phyloP scores from a whole-genome alignment of 2,797 vertebrate genomes.

The Cheirogaleus major region DNA sequence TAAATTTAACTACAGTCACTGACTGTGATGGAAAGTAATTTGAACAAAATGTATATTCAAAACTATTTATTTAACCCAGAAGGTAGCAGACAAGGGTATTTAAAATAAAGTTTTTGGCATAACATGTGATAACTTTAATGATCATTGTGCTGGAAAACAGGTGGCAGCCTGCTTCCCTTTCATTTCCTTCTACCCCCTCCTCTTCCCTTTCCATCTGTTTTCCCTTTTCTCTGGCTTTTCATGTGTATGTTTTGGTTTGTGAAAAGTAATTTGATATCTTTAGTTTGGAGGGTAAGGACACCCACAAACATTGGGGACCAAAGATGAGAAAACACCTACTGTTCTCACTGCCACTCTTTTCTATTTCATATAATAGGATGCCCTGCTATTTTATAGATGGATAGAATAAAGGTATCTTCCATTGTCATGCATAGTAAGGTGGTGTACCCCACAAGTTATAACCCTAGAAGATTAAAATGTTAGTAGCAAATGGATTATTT shows the following conservation, averaged over 20 bases:
- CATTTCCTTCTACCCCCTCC: background rate
- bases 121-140: constrained; percentile 49
- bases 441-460: background rate
- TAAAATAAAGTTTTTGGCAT: constrained; percentile 61
- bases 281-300: background rate
- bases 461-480: background rate
- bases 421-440: background rate
- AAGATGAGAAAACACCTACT: background rate
- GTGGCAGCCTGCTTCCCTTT: background rate
- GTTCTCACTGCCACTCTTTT: background rate
- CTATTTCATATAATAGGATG: background rate
- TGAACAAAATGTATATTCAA: constrained; percentile 63
- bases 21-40: constrained; percentile 45
- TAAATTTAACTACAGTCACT: background rate
- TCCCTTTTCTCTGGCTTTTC: background rate
- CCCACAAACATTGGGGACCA: background rate
- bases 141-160: constrained; percentile 60
- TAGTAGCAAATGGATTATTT: background rate
- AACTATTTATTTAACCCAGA: constrained; percentile 47
- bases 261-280: constrained; percentile 1
- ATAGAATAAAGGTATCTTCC: background rate
- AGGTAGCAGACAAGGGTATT: constrained; percentile 53
- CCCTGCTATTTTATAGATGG: background rate
- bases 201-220: constrained; percentile 50
- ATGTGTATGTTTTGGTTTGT: background rate